Evolutionary conservation across 2,797 vertebrate genomes (phyloP), one percentile per base, ranked within the genome.

Genomic region (Clamator glandarius): DNA sequence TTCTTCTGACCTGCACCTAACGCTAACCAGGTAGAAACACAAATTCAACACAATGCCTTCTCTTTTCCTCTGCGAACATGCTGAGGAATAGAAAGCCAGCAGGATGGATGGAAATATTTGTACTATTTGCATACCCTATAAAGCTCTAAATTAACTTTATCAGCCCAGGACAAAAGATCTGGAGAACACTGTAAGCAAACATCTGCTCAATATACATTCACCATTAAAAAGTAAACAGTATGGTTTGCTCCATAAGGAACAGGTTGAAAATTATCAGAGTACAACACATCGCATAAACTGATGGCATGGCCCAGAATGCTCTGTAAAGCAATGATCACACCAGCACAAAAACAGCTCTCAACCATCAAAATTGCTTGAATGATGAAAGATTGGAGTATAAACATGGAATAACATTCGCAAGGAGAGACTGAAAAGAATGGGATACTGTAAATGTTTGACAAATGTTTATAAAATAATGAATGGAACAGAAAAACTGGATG

Each of bases 101-200:
- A 75, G 62, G 62, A 62, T 44, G 46, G 78, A 63, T 81, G 51
- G 75, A 81, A 94, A 75, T 57, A 73, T 74, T 62, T 52, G 64
- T 58, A 85, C 62, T 62, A 74, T 68, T 77, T 84, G 87, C 82
- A 89, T 63, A 95, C 17, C 35, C 87, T 83, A 87, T 72, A 92
- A 66, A 95, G 66, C 93, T 95, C 91, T 91, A 87, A 92, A 96
- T 91, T 94, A 91, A 94, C 79, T 93, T 93, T 84, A 95, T 81
- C 94, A 89, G 92, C 79, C 67, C 25, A 14, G 95, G 96, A 96
- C 92, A 93, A 80, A 94, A 89, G 93, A 96, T 93, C 68, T 92
- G 94, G 81, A 94, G 92, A 94, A 84, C 69, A 92, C 91, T 95
- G 93, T 95, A 95, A 96, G 76, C 89, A 93, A 96, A 95, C 94